Evolutionary conservation across 1,140 invertebrate genomes (phyloP).

Genomic region (Procambarus clarkii): DNA sequence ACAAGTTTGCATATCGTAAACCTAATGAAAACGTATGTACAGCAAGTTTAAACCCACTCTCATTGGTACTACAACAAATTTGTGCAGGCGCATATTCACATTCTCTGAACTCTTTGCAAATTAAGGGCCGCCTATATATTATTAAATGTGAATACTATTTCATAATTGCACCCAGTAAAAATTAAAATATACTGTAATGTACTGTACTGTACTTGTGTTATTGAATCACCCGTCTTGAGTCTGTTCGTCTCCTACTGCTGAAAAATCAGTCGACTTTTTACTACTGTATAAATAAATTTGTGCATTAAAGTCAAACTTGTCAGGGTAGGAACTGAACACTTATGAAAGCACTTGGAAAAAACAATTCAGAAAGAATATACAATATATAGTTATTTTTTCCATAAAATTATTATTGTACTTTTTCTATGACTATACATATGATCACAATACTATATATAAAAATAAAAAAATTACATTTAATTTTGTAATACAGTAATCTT

Average conservation of each 20-base stretch:
- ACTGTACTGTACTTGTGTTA: neutral
- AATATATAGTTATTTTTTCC: neutral
- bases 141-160: no score
- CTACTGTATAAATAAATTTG: neutral
- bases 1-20: no score
- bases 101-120: no score
- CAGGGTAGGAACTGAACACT: neutral
- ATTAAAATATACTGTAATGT: neutral
- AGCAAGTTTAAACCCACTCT: no score
- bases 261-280: neutral
- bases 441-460: neutral
- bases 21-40: no score
- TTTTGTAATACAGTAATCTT: neutral
- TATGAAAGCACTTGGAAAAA: neutral
- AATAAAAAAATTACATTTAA: neutral
- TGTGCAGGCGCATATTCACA: no score
- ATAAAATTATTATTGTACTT: neutral
- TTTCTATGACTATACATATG: neutral
- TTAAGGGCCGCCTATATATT: no score
- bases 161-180: neutral
- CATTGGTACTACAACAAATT: no score
- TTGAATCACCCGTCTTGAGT: neutral
- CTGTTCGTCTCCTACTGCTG: neutral
- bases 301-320: neutral
- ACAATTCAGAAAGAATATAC: neutral